Base-by-base conservation (phyloP, 2,113 vertebrate species). In the Cairina moschata region DNA sequence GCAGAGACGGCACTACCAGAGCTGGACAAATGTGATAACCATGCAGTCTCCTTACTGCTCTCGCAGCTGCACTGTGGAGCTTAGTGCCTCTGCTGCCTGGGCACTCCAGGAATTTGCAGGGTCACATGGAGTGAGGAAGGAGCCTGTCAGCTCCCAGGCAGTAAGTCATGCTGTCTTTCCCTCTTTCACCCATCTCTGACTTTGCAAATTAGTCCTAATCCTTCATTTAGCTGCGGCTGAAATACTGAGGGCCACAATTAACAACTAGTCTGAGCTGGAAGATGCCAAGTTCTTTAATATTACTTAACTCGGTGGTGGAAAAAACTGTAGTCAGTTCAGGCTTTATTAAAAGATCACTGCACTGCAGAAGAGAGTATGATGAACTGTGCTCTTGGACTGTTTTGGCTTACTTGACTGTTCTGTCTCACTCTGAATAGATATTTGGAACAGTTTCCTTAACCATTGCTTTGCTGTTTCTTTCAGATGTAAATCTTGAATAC, bases 401-500 rank as follows among this genome's bases (percentile, higher is more conserved):
- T 73, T 34, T 73, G 76, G 29, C 23, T 88, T 74, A 74, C 12
- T 0, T 67, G 60, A 38, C 65, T 1, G 0, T 78, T 88, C 8
- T n/a, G 32, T 88, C 78, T 91, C 84, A n/a, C 69, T 76, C 84
- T 78, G 63, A 92, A 52, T 40, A 59, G 34, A 68, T 44, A 46
- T 63, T 86, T 14, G 4, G n/a, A 91, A 66, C 63, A 38, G 68
- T 94, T 90, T 65, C 65, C 52, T 92, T 94, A 95, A 82, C 68
- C 60, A 77, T 89, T 88, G 56, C 68, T 78, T 93, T 97, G 44
- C 89, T 97, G 18, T 96, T 94, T 67, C 95, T 91, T 97, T 91
- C 98, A 99, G 99, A 99, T 96, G 97, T 98, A 93, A 99, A 98
- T 88, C 98, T 99, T 91, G 99, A 99, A 97, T 99, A 98, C 98